phyloP scores from a whole-genome alignment of 2,797 vertebrate species.

The Gymnodraco acuticeps region DNA sequence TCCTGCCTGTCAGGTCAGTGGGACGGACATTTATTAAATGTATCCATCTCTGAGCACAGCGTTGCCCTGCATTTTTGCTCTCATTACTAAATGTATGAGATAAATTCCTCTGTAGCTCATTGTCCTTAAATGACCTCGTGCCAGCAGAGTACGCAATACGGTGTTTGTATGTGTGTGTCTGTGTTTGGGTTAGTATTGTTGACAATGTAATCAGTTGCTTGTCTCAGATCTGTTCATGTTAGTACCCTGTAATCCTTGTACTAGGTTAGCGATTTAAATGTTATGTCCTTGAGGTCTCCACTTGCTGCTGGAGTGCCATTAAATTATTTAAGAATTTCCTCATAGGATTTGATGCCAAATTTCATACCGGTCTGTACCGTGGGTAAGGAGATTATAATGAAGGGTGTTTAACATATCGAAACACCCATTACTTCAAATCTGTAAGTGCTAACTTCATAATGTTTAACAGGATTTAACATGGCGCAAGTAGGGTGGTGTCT shows the following conservation, averaged over 20 bases:
- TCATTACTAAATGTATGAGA: constrained; percentile 15
- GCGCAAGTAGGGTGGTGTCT: background rate
- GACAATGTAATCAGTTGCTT: constrained; percentile 41
- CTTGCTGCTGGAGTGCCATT: constrained; percentile 38
- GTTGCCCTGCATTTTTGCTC: constrained; percentile 10
- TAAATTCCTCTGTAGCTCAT: constrained; percentile 30
- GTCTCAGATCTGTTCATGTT: constrained; percentile 28
- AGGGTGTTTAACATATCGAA: constrained; percentile 40
- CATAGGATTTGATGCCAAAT: constrained; percentile 39
- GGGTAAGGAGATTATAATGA: constrained; percentile 20
- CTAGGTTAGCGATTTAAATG: constrained; percentile 19
- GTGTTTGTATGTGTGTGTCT: constrained; percentile 29
- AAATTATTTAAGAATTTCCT: constrained; percentile 48
- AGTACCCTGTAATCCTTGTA: constrained; percentile 35
- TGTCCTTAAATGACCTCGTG: constrained; percentile 57
- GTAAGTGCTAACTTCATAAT: constrained; percentile 30
- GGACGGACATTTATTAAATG: constrained; percentile 26
- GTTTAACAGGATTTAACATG: constrained; percentile 26
- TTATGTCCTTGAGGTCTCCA: constrained; percentile 32
- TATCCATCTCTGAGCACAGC: constrained; percentile 19
- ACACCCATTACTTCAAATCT: constrained; percentile 29
- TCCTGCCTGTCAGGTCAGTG: constrained; percentile 25
- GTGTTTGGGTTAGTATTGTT: constrained; percentile 22
- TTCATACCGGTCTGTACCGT: constrained; percentile 27
- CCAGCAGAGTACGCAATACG: constrained; percentile 8